Evolutionary conservation across 2,888 invertebrate species (phyloP), one percentile per base, ranked within the genome.

Genomic region (Zygothrica quintamaculata): DNA sequence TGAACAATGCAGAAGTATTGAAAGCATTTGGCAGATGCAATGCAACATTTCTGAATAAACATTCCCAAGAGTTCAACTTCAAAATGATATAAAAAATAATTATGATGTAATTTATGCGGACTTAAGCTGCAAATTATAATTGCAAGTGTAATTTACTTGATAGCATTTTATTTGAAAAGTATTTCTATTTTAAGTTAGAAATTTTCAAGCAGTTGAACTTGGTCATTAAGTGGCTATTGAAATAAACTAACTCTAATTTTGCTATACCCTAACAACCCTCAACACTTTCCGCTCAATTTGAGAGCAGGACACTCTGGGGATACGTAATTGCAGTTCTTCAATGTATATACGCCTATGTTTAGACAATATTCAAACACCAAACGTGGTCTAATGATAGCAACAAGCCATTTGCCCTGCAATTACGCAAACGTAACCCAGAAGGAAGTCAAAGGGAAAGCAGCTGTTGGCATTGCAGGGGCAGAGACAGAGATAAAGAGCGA

Each of bases 271-370:
- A 55, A 1, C 53, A 33, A 52, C 70, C 71, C 59, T 37, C 58
- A 65, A 61, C 74, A 56, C 59, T 69, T 79, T 80, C 68, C 80
- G 64, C 79, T 57, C 82, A 82, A 80, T 80, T 80, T 74, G 82
- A 71, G 74, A 76, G 64, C 59, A 82, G 82, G 77, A 80, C 74
- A 74, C 61, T 48, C 37, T 31, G 52, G 44, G 77, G 33, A 57
- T 33, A 55, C 33, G 58, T 82, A 82, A 85, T 85, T 85, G 71
- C 74, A 11, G 7, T 44, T 29, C 2, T 29, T 29, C 29, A 22
- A 22, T 22, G 18, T 11, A 29, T 57, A 51, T 53, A 36, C 40
- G 11, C 15, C 50, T 59, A 42, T 81, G 72, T 78, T 78, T 69
- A 67, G 33, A 42, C 74, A 60, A 55, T 51, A 40, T 44, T 25